Percentiles rank a stretch among this genome's conserved stretches.
Evolutionary conservation across 2,113 vertebrate genomes (phyloP).

Genomic region (Actinemys pallida): DNA sequence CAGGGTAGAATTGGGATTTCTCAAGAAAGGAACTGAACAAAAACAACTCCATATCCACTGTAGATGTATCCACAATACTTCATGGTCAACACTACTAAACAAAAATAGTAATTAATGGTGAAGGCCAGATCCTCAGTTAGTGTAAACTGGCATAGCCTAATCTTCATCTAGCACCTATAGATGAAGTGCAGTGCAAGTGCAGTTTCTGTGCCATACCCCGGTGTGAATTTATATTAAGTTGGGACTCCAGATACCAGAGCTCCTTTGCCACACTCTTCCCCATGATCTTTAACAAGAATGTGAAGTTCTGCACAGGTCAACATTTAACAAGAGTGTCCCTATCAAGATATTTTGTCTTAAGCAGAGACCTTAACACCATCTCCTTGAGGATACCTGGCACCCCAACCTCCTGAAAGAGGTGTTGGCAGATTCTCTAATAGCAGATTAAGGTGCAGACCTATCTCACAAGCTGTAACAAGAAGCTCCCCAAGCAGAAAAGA

Average conservation of each 20-base stretch:
- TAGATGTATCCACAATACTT: background rate
- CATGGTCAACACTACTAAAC: background rate
- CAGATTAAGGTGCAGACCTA: background rate
- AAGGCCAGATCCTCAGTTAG: background rate
- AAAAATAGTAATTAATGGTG: constrained; percentile 1
- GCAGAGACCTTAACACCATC: background rate
- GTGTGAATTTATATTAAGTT: background rate
- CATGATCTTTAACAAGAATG: background rate
- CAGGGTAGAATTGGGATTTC: background rate
- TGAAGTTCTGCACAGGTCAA: background rate
- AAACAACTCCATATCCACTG: constrained; percentile 26
- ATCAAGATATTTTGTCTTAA: background rate
- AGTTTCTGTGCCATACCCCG: background rate
- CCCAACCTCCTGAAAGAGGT: no score
- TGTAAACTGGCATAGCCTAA: background rate
- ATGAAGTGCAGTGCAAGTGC: background rate
- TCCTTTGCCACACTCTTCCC: background rate
- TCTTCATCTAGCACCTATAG: background rate
- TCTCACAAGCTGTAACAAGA: background rate
- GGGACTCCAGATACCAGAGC: background rate
- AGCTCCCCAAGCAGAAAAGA: background rate
- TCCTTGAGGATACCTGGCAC: background rate
- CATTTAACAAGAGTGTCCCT: background rate
- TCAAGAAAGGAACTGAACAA: constrained; percentile 14
- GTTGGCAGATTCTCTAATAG: background rate